Evolutionary conservation across 1,140 invertebrate genomes (phyloP).

Genomic region (Drosophila obscura): DNA sequence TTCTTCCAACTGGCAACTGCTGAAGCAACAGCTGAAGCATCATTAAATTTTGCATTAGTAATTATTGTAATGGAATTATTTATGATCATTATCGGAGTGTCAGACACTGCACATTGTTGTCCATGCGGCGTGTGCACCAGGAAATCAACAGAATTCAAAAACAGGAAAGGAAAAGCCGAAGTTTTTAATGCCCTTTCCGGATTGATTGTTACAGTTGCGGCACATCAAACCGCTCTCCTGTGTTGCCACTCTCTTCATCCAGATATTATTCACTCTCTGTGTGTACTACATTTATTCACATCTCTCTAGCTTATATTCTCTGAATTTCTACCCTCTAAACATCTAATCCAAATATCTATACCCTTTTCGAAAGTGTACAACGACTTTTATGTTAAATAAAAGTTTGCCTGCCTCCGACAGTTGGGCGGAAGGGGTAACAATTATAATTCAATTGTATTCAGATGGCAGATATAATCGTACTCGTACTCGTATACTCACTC

Average conservation of each 20-base stretch:
- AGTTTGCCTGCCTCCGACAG: slow-evolving; percentile 2
- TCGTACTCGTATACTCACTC: slow-evolving; percentile 8
- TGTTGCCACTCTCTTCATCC: too few relatives aligned
- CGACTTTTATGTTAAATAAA: neutral
- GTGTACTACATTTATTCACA: too few relatives aligned
- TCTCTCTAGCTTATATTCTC: too few relatives aligned
- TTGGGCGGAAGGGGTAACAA: slow-evolving; percentile 1
- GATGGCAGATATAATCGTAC: slow-evolving; percentile 29
- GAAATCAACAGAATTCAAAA: slow-evolving; percentile 18
- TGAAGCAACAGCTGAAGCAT: slow-evolving; percentile 12
- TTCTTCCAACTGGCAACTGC: too few relatives aligned
- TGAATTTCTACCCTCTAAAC: too few relatives aligned
- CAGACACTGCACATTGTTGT: slow-evolving; percentile 59
- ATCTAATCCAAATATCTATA: too few relatives aligned
- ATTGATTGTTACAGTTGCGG: too few relatives aligned
- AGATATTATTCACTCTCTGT: too few relatives aligned
- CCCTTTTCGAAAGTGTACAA: too few relatives aligned
- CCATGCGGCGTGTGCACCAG: slow-evolving; percentile 43
- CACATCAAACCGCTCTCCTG: too few relatives aligned
- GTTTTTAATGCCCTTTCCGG: too few relatives aligned
- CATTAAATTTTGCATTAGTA: slow-evolving; percentile 70
- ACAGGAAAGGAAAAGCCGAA: slow-evolving; percentile 4
- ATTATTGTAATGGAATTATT: slow-evolving; percentile 78
- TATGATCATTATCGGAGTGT: slow-evolving; percentile 62
- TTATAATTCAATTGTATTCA: slow-evolving; percentile 55